Percentiles rank a stretch among this genome's conserved stretches.
Conservation (phyloP, 2,888 invertebrate species). For the Bombylius discolor region DNA sequence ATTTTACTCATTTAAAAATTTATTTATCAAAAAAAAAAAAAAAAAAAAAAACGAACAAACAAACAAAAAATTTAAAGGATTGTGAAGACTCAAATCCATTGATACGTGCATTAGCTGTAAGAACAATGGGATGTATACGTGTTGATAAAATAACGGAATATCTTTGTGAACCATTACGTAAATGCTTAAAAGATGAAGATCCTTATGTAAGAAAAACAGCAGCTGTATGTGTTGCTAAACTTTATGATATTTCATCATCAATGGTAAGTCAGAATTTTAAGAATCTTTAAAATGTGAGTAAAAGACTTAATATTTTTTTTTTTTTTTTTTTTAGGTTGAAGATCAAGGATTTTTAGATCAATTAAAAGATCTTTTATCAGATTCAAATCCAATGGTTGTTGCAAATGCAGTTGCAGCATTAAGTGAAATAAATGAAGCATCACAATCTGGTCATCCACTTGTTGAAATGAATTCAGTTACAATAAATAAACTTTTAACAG, state of each 20-base stretch:
- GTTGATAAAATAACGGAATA: constrained; percentile 99
- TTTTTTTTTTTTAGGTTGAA: constrained; percentile 22
- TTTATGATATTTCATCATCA: constrained; percentile 86
- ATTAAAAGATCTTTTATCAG: constrained; percentile 89
- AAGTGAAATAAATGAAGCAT: constrained; percentile 96
- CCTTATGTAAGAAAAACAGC: constrained; percentile 98
- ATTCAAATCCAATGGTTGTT: constrained; percentile 99
- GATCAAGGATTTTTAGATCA: constrained; percentile 92
- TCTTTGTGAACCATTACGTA: constrained; percentile 92
- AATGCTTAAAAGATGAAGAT: constrained; percentile 89
- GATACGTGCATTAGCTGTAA: constrained; percentile 93
- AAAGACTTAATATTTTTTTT: neutral
- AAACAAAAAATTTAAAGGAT: constrained; percentile 55
- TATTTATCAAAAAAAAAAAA: neutral
- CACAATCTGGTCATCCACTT: constrained; percentile 84
- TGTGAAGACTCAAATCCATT: constrained; percentile 99
- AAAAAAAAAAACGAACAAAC: neutral
- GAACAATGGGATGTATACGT: constrained; percentile 99
- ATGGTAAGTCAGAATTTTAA: constrained; percentile 40
- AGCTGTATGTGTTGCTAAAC: constrained; percentile 97
- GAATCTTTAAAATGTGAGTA: neutral
- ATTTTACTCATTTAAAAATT: neutral
- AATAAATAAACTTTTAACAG: constrained; percentile 94
- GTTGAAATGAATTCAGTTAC: constrained; percentile 94
- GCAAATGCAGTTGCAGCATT: constrained; percentile 98